A percentile compares a stretch with the other conserved stretches of the same genome.
Conservation (phyloP, 2,797 vertebrate genomes). For the Sphaeramia orbicularis region DNA sequence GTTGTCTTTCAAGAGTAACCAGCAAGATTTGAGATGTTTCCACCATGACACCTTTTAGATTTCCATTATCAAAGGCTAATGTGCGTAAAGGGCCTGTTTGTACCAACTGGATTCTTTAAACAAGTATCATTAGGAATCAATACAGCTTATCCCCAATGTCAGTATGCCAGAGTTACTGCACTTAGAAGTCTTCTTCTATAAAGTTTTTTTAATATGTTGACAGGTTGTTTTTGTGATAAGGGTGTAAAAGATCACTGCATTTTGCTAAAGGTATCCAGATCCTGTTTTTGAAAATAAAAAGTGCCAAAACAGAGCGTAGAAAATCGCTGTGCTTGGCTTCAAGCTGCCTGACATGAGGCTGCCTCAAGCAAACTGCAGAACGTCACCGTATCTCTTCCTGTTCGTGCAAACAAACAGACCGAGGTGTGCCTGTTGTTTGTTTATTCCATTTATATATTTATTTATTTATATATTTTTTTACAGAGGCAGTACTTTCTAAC, state of each 20-base stretch:
- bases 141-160: too few relatives aligned
- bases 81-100: too few relatives aligned
- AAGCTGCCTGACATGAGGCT: constrained; percentile 26
- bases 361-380: constrained; percentile 47
- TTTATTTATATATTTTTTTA: neutral
- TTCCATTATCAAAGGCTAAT: too few relatives aligned
- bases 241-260: constrained; percentile 11
- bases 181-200: neutral
- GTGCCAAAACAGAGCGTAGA: constrained; percentile 8
- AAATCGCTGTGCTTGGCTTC: constrained; percentile 23
- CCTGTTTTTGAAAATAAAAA: constrained; percentile 3
- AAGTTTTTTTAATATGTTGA: neutral
- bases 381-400: constrained; percentile 20
- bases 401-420: constrained; percentile 47
- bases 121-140: too few relatives aligned
- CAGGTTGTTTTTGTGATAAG: neutral
- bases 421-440: constrained; percentile 13
- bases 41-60: too few relatives aligned
- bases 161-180: too few relatives aligned
- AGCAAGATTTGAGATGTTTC: too few relatives aligned
- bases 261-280: neutral
- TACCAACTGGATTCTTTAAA: too few relatives aligned
- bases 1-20: too few relatives aligned
- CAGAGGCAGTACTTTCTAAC: constrained; percentile 7
- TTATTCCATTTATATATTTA: too few relatives aligned